Evolutionary conservation across 2,797 vertebrate species (phyloP).

Genomic region (Carapus acus): DNA sequence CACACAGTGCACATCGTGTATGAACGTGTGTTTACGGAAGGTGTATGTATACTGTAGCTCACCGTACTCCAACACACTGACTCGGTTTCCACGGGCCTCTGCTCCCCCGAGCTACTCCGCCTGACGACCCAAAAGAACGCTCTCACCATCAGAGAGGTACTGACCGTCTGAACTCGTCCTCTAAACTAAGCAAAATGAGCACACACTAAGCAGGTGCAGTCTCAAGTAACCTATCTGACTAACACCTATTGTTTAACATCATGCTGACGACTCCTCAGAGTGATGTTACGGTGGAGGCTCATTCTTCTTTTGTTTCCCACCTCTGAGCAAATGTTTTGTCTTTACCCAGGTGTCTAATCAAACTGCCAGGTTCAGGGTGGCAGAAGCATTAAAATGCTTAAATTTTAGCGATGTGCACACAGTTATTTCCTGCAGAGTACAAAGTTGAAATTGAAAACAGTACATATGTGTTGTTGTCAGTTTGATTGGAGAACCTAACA

Average conservation of each 20-base stretch:
- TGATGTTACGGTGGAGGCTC: too few species aligned
- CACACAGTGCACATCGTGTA: constrained; percentile 5
- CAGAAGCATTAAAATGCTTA: too few species aligned
- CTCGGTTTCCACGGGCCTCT: constrained; percentile 70
- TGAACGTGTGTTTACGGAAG: constrained; percentile 10
- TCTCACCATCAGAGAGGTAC: constrained; percentile 55
- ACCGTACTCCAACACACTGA: constrained; percentile 69
- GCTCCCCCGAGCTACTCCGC: constrained; percentile 63
- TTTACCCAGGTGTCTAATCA: too few species aligned
- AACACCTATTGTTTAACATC: constrained; percentile 12
- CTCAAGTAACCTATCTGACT: constrained; percentile 15
- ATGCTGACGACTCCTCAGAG: constrained; percentile 3
- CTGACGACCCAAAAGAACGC: constrained; percentile 63
- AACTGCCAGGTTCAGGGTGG: too few species aligned
- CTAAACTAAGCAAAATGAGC: constrained; percentile 15
- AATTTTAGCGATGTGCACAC: too few species aligned
- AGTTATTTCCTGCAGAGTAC: too few species aligned
- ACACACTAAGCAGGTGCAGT: background rate
- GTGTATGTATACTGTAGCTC: constrained; percentile 53
- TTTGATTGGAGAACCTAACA: too few species aligned
- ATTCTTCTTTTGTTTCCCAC: background rate
- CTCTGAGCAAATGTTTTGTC: too few species aligned
- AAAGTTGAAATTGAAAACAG: too few species aligned
- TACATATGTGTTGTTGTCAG: too few species aligned
- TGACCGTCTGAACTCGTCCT: constrained; percentile 9